Base-by-base conservation (phyloP, 2,888 invertebrate species). In the Drosophila kokeensis region DNA sequence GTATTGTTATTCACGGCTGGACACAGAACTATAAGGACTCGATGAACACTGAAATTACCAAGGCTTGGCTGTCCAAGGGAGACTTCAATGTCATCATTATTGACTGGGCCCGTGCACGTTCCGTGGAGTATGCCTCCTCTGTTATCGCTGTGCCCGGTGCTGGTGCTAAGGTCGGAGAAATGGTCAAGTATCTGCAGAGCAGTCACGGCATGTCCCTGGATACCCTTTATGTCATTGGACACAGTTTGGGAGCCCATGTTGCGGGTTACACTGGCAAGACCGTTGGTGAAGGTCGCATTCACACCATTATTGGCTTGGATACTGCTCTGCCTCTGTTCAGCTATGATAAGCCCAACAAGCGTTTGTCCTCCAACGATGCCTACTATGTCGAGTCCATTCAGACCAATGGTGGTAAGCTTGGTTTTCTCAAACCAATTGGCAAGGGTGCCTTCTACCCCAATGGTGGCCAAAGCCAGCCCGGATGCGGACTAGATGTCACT, bases 161-260 rank as follows among this genome's bases (percentile, higher is more conserved):
- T 48, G 92, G 92, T 18, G 72, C 55, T 29, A 81, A 82, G 42
- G 76, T 91, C 0, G 92, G 90, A 32, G 40, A 52, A 45, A 45
- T 45, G 45, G 45, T 92, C 65, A 87, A 92, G 40, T 90, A 80
- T 24, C 82, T 95, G 93, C 81, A 94, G 93, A 5, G 93, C 92
- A 7, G 92, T 92, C 84, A 94, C 93, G 52, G 94, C 93, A 6
- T 93, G 93, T 18, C 90, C 92, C 45, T 94, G 93, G 32, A 94
- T 93, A 2, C 90, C 92, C 73, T 94, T 93, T 85, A 93, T 93
- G 64, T 92, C 1, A 94, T 95, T 62, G 95, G 95, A 0, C 95
- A 95, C 73, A 95, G 95, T 72, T 91, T 95, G 61, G 95, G 95
- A 0, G 94, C 95, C 1, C 95, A 95, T 73, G 94, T 94, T 3